Evolutionary conservation across 2,797 vertebrate genomes (phyloP), one percentile per base, ranked within the genome.

Genomic region (Lacerta viridis): DNA sequence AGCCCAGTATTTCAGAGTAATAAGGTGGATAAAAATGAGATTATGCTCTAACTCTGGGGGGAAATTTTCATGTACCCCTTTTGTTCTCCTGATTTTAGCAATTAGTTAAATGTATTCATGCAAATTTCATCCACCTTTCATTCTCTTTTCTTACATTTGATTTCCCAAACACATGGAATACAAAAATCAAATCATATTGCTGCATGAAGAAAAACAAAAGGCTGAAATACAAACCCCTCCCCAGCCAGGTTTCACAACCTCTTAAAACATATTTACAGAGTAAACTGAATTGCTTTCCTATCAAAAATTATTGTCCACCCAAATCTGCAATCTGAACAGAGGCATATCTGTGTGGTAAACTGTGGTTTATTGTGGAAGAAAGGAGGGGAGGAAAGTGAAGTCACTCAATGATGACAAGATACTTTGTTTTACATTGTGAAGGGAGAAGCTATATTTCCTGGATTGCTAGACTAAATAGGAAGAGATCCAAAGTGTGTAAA

Each of bases 91-190:
- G 61, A 18, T 8, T 46, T 83, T 92, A 86, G 76, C 87, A 87
- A 80, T 88, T 50, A 8, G 78, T 85, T 89, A 84, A 87, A 79
- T 84, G 84, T 15, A 77, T 80, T 89, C 89, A 88, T 55, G 85
- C 76, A 90, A 85, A 64, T 29, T 91, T 80, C 15, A 59, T 80
- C 80, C 85, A 13, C 33, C 61, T 20, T 4, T 59, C 66, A 43
- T 23, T 23, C 2, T 10, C 10, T 80, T 77, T 68, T 61, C 87
- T 84, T 87, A 74, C n/a, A 2, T 71, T 80, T 92, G 43, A n/a
- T 3, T 91, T 84, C 41, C 36, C 43, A 50, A 33, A 3, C 71
- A 81, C 36, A 20, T 13, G n/a, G n/a, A 36, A 61, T 13, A 25
- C 18, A 86, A 76, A 66, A 87, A 46, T 20, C 90, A 80, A 50